These are phyloP conservation scores for Salmo trutta DNA, from an alignment of 2,797 vertebrate species.

Conservation along the genomic window DNA sequence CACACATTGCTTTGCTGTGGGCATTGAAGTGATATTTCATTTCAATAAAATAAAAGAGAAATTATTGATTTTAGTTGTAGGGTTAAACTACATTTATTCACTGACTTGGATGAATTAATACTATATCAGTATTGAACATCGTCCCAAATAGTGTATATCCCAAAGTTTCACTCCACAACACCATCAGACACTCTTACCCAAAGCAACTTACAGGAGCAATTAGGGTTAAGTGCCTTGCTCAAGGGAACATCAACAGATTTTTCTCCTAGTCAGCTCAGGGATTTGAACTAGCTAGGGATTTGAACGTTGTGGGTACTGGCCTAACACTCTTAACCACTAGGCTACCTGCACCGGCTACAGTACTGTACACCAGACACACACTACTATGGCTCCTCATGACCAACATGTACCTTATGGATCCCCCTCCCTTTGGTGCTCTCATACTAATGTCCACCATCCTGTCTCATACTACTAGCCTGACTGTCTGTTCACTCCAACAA, in stretches of 20 bases:
- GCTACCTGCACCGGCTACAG: no score
- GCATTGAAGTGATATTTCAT: conserved; percentile 52
- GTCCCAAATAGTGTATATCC: not conserved
- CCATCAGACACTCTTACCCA: no score
- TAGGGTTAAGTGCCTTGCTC: no score
- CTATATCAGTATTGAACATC: not conserved
- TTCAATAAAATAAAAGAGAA: conserved; percentile 56
- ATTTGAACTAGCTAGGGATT: no score
- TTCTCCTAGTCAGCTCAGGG: no score
- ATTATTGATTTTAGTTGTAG: conserved; percentile 43
- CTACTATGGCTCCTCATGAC: not conserved
- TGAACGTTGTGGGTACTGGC: no score
- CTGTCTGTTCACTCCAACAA: not conserved
- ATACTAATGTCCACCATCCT: not conserved
- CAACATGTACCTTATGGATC: not conserved
- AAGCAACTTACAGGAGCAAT: no score
- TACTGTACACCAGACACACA: not conserved
- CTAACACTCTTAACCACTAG: no score
- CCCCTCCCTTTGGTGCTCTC: not conserved
- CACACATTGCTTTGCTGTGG: conserved; percentile 27
- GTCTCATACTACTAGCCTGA: not conserved
- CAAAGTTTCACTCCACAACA: no score
- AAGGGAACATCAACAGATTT: no score
- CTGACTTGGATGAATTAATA: not conserved
- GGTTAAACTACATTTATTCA: conserved; percentile 18